Evolutionary conservation across 2,888 invertebrate species (phyloP).

Genomic region (Thyatira batis): DNA sequence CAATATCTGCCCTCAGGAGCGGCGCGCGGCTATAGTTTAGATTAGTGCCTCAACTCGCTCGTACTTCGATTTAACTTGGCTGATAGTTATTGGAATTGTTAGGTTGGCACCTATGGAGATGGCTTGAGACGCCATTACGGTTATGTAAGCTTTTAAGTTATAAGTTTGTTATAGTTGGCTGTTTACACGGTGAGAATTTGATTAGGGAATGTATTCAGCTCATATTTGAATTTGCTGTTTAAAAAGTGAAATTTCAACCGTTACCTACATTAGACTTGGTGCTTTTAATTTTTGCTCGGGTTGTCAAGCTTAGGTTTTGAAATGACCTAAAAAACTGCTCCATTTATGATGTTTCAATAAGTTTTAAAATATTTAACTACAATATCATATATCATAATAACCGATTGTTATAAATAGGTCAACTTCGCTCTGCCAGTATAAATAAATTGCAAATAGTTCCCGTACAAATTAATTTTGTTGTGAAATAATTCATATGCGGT

Average conservation of each 20-base stretch:
- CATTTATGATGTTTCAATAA: not conserved
- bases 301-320: not conserved
- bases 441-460: not conserved
- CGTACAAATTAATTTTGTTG: not conserved
- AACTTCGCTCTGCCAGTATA: not conserved
- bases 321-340: too few relatives aligned
- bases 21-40: conserved; percentile 14
- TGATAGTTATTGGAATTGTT: conserved; percentile 2
- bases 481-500: not conserved
- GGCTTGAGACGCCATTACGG: not conserved
- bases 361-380: not conserved
- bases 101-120: conserved; percentile 3
- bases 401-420: not conserved
- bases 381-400: not conserved
- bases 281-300: too few relatives aligned
- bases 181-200: not conserved
- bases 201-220: too few relatives aligned
- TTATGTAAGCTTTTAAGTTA: not conserved
- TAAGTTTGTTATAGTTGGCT: not conserved
- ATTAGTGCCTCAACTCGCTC: conserved; percentile 13
- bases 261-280: too few relatives aligned
- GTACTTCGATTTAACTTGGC: conserved; percentile 19
- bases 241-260: too few relatives aligned
- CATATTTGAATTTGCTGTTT: too few relatives aligned
- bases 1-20: conserved; percentile 37